phyloP scores from a whole-genome alignment of 2,113 vertebrate species.

The Paracyprichromis sp. region DNA sequence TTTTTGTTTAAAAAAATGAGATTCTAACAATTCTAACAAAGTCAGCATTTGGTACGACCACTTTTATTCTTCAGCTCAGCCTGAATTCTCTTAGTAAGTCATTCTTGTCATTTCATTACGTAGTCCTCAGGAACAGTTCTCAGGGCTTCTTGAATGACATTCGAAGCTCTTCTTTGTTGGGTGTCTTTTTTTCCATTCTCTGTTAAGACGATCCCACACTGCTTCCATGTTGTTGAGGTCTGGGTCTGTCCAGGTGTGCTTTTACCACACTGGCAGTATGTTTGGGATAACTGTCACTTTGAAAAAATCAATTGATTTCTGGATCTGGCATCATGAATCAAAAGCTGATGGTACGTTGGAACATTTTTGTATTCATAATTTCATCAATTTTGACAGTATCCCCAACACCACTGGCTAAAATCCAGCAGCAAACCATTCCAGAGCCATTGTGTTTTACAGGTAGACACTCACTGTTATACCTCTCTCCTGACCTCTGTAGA shows the following conservation, averaged over 20 bases:
- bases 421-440: background rate
- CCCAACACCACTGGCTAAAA: background rate
- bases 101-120: accelerated
- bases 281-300: background rate
- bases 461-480: background rate
- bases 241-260: accelerated
- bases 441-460: background rate
- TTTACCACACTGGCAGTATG: background rate
- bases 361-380: background rate
- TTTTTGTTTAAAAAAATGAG: background rate
- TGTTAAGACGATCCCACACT: background rate
- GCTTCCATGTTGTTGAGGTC: accelerated
- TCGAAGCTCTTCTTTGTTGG: background rate
- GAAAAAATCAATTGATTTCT: background rate
- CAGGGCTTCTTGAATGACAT: background rate
- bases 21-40: background rate
- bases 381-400: background rate
- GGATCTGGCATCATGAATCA: background rate
- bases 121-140: background rate
- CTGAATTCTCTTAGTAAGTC: background rate
- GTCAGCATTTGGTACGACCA: background rate
- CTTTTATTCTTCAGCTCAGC: background rate
- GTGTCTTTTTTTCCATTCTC: background rate
- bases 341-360: background rate
- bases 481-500: background rate